Conservation (phyloP, 1,140 invertebrate genomes). For the Steinernema khuongi region DNA sequence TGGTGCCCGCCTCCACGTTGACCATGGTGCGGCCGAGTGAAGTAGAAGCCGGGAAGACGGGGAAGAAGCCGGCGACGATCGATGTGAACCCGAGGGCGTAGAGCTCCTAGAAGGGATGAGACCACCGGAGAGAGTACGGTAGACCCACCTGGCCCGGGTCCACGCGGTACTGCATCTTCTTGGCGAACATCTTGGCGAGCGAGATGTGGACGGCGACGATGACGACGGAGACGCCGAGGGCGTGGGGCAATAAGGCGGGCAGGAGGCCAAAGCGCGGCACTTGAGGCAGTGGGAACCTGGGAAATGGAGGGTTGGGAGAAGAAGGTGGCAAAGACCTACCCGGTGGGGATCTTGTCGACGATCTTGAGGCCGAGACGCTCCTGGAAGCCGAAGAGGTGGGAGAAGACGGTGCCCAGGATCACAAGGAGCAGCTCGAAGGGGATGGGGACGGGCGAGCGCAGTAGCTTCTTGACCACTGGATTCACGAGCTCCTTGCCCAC, state of each 20-base stretch:
- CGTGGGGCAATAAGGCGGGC: conserved; percentile 51
- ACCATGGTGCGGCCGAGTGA: conserved; percentile 53
- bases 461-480: conserved; percentile 44
- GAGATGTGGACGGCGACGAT: conserved; percentile 62
- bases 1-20: conserved; percentile 54
- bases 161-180: conserved; percentile 61
- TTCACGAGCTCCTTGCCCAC: conserved; percentile 50
- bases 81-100: conserved; percentile 50
- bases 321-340: conserved; percentile 61
- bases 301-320: background rate
- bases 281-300: conserved; percentile 55
- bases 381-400: conserved; percentile 44
- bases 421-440: conserved; percentile 53
- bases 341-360: conserved; percentile 49
- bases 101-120: conserved; percentile 45
- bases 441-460: conserved; percentile 41
- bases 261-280: conserved; percentile 57
- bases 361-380: conserved; percentile 45
- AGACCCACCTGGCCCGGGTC: conserved; percentile 59
- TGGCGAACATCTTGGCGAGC: conserved; percentile 62
- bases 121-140: conserved; percentile 27
- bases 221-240: conserved; percentile 63
- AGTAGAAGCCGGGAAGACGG: conserved; percentile 52
- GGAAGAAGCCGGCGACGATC: conserved; percentile 50
- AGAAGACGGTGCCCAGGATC: conserved; percentile 49